These are phyloP conservation scores for Propithecus perrieri DNA, from an alignment of 2,797 vertebrate genomes.

Conservation along the genomic window DNA sequence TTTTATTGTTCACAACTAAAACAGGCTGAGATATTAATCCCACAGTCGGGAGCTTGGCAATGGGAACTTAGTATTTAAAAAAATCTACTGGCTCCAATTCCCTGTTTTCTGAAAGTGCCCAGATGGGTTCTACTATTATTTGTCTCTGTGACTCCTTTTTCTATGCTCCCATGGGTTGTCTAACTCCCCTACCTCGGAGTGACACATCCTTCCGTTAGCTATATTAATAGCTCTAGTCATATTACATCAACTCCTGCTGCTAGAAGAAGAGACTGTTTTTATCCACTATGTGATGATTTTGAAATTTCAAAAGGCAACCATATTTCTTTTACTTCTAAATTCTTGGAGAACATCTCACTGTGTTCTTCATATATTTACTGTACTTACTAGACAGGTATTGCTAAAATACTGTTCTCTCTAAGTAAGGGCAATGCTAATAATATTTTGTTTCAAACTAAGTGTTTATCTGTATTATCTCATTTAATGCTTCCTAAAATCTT, in stretches of 20 bases:
- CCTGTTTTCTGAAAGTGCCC: conserved; percentile 15
- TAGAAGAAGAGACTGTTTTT: conserved; percentile 8
- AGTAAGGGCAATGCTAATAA: background rate
- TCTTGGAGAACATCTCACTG: background rate
- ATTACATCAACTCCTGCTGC: conserved; percentile 16
- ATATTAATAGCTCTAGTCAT: conserved; percentile 33
- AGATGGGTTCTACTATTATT: conserved; percentile 14
- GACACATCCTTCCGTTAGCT: conserved; percentile 28
- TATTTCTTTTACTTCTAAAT: conserved; percentile 11
- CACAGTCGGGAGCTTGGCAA: background rate
- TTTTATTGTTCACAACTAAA: background rate
- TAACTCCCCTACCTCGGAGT: background rate
- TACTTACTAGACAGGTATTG: background rate
- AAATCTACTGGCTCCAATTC: background rate
- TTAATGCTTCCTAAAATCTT: background rate
- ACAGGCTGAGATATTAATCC: background rate
- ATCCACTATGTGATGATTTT: background rate
- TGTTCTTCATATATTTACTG: background rate
- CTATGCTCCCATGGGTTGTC: background rate
- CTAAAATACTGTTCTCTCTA: background rate
- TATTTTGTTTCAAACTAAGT: conserved; percentile 2
- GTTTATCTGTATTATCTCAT: background rate
- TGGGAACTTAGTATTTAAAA: background rate
- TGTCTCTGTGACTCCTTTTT: background rate
- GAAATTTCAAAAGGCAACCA: conserved; percentile 30